Percentiles rank a stretch among this genome's conserved stretches.
These are phyloP conservation scores for Dasysyrphus tricinctus DNA, from an alignment of 2,888 invertebrate species.

Conservation along the genomic window DNA sequence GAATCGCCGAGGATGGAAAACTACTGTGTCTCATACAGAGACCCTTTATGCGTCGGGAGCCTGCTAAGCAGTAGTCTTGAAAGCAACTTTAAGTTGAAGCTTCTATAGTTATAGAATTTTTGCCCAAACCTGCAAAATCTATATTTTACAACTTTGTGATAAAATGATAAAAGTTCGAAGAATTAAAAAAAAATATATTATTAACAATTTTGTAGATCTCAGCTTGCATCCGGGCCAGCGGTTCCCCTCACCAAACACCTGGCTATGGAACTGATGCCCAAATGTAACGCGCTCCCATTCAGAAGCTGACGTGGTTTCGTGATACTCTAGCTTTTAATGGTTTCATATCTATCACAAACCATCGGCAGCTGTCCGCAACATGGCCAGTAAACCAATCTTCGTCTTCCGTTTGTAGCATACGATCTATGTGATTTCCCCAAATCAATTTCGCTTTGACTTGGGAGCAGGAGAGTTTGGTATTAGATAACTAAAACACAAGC, in stretches of 20 bases:
- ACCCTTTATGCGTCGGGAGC: no score
- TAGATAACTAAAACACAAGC: conserved; percentile 56
- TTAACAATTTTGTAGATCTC: no score
- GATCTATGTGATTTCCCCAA: conserved; percentile 46
- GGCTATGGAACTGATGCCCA: not conserved
- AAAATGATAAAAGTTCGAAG: no score
- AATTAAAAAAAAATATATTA: no score
- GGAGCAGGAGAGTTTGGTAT: conserved; percentile 14
- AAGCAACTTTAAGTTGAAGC: no score
- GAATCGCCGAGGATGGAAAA: no score
- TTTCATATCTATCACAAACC: conserved; percentile 63
- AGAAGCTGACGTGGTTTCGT: conserved; percentile 26
- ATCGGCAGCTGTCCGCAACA: conserved; percentile 48
- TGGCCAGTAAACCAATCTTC: conserved; percentile 34
- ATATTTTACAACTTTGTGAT: no score
- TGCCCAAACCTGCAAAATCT: no score
- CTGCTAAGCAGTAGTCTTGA: no score
- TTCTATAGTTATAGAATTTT: no score
- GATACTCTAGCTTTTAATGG: conserved; percentile 48
- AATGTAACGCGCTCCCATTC: conserved; percentile 28
- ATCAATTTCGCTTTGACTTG: conserved; percentile 46
- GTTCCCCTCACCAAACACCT: not conserved
- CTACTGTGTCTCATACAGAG: no score
- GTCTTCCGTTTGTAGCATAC: conserved; percentile 54
- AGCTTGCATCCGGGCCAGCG: not conserved